Percentiles rank a stretch among this genome's conserved stretches.
Evolutionary conservation across 1,140 invertebrate genomes (phyloP).

Genomic region (Drosophila ananassae): DNA sequence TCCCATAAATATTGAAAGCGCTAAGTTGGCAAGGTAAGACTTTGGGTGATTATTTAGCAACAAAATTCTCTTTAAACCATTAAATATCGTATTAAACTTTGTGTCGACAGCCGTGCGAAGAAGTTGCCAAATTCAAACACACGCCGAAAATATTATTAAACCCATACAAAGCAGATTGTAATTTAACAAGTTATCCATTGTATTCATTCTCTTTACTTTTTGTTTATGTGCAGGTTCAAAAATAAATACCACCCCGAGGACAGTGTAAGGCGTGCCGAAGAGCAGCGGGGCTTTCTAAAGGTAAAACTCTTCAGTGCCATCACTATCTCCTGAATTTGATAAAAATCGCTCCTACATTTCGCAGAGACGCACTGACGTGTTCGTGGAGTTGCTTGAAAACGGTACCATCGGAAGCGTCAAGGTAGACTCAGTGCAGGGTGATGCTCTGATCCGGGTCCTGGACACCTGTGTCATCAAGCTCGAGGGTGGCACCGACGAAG

Average conservation of each 20-base stretch:
- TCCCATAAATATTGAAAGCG: constrained; percentile 65
- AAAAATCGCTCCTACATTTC: constrained; percentile 3
- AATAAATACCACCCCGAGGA: constrained; percentile 99
- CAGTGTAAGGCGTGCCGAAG: constrained; percentile 94
- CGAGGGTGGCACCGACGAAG: constrained; percentile 98
- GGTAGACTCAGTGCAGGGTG: constrained; percentile 95
- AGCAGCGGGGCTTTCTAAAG: constrained; percentile 92
- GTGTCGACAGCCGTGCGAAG: constrained; percentile 19
- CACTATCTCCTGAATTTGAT: no score
- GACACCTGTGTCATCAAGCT: constrained; percentile 98
- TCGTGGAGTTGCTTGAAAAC: constrained; percentile 92
- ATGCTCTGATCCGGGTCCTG: constrained; percentile 93
- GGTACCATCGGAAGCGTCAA: constrained; percentile 90
- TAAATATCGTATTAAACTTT: constrained; percentile 35
- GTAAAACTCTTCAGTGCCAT: constrained; percentile 83
- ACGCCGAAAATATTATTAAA: background rate
- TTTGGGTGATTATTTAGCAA: constrained; percentile 57
- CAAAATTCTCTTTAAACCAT: constrained; percentile 45
- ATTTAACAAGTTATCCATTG: background rate
- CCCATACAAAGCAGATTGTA: background rate
- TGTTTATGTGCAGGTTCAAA: constrained; percentile 93
- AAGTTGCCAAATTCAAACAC: constrained; percentile 5
- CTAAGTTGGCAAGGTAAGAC: constrained; percentile 67
- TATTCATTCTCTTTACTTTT: background rate
- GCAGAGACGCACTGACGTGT: constrained; percentile 93